These are phyloP conservation scores for Drosophila rhopaloa DNA, from an alignment of 1,140 invertebrate species.

Conservation along the genomic window DNA sequence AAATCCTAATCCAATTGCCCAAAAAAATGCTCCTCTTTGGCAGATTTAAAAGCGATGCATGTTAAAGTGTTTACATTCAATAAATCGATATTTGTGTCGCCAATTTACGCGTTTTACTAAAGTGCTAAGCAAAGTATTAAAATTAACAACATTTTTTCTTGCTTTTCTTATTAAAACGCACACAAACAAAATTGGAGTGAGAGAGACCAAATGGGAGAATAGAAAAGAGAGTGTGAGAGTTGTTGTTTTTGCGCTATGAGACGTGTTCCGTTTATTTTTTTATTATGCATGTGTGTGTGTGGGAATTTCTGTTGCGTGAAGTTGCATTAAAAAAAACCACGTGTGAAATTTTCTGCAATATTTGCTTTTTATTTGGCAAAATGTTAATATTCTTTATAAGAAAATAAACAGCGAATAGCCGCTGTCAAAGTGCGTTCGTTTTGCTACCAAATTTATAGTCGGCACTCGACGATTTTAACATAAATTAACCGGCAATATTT, in stretches of 20 bases:
- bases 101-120: slow-evolving; percentile 9
- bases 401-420: not conserved
- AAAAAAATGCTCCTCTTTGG: slow-evolving; percentile 33
- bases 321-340: slow-evolving; percentile 65
- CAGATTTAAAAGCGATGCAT: slow-evolving; percentile 5
- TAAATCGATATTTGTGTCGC: slow-evolving; percentile 36
- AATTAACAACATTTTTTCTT: slow-evolving; percentile 36
- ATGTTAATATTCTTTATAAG: not conserved
- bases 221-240: slow-evolving; percentile 11
- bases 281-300: slow-evolving; percentile 33
- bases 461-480: slow-evolving; percentile 18
- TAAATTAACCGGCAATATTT: slow-evolving; percentile 50
- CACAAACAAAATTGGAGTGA: slow-evolving; percentile 19
- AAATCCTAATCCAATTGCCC: slow-evolving; percentile 14
- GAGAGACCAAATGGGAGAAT: slow-evolving; percentile 9
- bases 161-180: slow-evolving; percentile 35
- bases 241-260: slow-evolving; percentile 31
- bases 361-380: not conserved
- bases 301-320: slow-evolving; percentile 71
- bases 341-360: slow-evolving; percentile 52
- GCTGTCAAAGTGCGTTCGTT: slow-evolving; percentile 1
- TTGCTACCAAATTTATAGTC: slow-evolving; percentile 9
- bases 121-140: slow-evolving; percentile 14
- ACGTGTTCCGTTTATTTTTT: slow-evolving; percentile 62
- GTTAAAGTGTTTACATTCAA: slow-evolving; percentile 6